Evolutionary conservation across 1,140 invertebrate genomes (phyloP), one percentile per base, ranked within the genome.

Genomic region (Drosophila oshimai): DNA sequence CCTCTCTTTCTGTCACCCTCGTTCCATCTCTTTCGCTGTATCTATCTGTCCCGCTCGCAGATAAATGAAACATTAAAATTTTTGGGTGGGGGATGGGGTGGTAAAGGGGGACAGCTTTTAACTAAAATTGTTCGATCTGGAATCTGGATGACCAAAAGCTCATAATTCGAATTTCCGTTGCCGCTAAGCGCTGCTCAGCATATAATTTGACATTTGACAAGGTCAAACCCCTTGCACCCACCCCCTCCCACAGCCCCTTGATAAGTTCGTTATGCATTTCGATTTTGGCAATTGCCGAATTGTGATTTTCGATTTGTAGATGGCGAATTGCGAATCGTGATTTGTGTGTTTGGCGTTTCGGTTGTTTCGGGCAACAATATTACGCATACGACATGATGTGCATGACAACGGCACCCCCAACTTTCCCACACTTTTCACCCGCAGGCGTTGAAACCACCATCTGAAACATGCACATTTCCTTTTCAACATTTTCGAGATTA

Each of bases 161-260:
- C 73, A 76, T 86, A 87, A 86, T 81, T 55, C 58, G 73, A 39
- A 87, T 87, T 87, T 86, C 81, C 81, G 76, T 51, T 84, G 53
- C 58, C 41, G 64, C 55, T 78, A 84, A 84, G 74, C 74, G 45
- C 10, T 57, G 76, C 54, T 86, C 73, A 86, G 80, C 80, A 58
- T 80, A 80, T 84, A 86, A 87, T 86, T 86, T 79, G 75, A 39
- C 80, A 80, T 80, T 86, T 86, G 71, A 62, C 80, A 86, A 86
- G 80, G 80, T 86, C 80, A 10, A 2, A 0, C 10, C 15, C 28
- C 1, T 13, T 2, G 0, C 1, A 2, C 10, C 17, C 24, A 0
- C 7, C 18, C 6, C 12, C 13, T 2, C 4, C 13, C 2, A 3
- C 26, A 22, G 10, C 24, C 36, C 47, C 42, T 58, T 53, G 57